Percentiles rank a stretch among this genome's conserved stretches.
These are phyloP conservation scores for Scaptomyza pallida DNA, from an alignment of 1,140 invertebrate genomes.

Conservation along the genomic window DNA sequence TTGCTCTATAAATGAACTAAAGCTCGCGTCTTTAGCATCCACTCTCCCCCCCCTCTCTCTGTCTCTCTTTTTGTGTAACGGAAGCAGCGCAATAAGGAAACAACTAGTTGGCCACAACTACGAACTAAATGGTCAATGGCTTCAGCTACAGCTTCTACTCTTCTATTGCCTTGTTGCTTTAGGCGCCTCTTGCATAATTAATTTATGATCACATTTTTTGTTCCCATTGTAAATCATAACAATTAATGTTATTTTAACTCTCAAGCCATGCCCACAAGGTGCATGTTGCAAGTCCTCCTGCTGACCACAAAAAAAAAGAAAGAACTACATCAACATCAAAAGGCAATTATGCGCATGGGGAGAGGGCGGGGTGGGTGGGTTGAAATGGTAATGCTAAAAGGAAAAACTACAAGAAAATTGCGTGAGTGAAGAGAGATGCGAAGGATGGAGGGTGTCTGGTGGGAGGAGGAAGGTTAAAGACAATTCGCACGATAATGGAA, in stretches of 20 bases:
- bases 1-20: conserved; percentile 55
- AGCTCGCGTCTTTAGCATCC: conserved; percentile 1
- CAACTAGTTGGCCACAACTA: conserved; percentile 19
- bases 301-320: conserved; percentile 17
- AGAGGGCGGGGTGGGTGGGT: conserved; percentile 9
- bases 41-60: too few relatives aligned
- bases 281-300: conserved; percentile 40
- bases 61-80: not conserved
- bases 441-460: not conserved
- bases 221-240: conserved; percentile 81
- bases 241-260: conserved; percentile 69
- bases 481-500: conserved; percentile 74
- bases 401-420: conserved; percentile 50
- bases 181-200: conserved; percentile 70
- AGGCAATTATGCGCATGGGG: conserved; percentile 68
- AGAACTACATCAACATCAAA: conserved; percentile 59
- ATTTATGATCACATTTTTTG: conserved; percentile 61
- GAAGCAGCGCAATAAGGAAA: conserved; percentile 34
- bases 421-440: not conserved
- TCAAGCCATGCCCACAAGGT: not conserved
- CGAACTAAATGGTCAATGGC: conserved; percentile 16
- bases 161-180: not conserved
- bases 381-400: conserved; percentile 55
- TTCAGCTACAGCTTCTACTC: conserved; percentile 1
- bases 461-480: conserved; percentile 18